phyloP scores from a whole-genome alignment of 1,140 invertebrate species.

The Calliopsis andreniformis region DNA sequence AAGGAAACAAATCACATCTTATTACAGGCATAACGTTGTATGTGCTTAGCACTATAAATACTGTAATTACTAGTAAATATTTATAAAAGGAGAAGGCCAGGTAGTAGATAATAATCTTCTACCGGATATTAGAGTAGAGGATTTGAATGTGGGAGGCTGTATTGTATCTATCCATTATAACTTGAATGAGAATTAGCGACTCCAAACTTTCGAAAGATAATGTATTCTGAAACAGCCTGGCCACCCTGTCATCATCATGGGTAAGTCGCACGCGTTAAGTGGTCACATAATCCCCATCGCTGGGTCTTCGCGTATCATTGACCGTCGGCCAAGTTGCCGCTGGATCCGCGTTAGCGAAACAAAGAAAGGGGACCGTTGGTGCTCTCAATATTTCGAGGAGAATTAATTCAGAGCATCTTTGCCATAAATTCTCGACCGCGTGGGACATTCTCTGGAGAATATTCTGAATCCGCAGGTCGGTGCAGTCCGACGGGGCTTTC shows the following conservation, averaged over 20 bases:
- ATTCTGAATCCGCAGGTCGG: conserved; percentile 51
- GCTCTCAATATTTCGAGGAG: conserved; percentile 44
- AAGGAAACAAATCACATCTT: too few species aligned
- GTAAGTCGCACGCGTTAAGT: not conserved
- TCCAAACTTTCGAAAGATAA: too few species aligned
- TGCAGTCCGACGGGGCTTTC: conserved; percentile 57
- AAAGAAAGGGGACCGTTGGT: conserved; percentile 17
- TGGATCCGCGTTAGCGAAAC: conserved; percentile 2
- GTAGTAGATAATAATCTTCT: too few species aligned
- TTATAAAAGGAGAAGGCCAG: too few species aligned
- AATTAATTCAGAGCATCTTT: conserved; percentile 50
- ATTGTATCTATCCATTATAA: too few species aligned
- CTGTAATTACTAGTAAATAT: too few species aligned
- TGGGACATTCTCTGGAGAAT: conserved; percentile 53
- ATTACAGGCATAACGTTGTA: too few species aligned
- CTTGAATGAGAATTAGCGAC: too few species aligned
- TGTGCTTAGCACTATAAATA: too few species aligned
- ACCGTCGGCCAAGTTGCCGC: conserved; percentile 15
- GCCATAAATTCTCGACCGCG: conserved; percentile 49
- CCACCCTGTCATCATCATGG: not conserved
- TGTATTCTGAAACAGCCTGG: too few species aligned
- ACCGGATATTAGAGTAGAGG: too few species aligned
- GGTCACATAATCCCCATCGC: not conserved
- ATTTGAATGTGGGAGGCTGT: too few species aligned
- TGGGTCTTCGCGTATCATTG: not conserved